phyloP scores from a whole-genome alignment of 2,113 vertebrate genomes.

The Macrotus californicus region DNA sequence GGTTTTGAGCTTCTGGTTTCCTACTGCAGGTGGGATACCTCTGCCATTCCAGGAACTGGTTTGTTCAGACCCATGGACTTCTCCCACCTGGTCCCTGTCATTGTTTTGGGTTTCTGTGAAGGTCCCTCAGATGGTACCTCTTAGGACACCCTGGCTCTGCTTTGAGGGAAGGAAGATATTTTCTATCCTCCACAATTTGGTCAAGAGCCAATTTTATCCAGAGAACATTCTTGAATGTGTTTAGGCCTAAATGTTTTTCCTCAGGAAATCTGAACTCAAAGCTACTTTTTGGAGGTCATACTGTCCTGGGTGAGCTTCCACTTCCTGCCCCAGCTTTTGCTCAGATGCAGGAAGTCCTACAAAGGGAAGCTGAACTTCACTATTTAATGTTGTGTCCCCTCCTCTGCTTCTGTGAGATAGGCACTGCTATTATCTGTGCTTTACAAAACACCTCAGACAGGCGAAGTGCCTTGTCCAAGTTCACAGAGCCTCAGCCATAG shows the following conservation, averaged over 20 bases:
- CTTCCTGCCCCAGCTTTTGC: neutral
- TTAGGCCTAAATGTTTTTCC: neutral
- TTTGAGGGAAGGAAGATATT: neutral
- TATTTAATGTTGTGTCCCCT: neutral
- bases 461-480: neutral
- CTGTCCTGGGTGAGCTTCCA: neutral
- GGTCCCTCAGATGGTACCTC: neutral
- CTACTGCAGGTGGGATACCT: neutral
- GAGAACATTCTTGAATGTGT: neutral
- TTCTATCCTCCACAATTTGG: neutral
- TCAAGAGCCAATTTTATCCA: neutral
- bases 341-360: neutral
- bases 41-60: too few species aligned
- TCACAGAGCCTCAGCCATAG: neutral
- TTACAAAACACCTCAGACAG: neutral
- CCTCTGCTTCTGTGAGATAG: neutral
- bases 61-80: neutral
- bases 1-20: neutral
- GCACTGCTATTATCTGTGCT: neutral
- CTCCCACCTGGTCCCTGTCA: neutral
- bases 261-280: neutral
- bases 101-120: neutral
- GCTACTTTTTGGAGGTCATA: neutral
- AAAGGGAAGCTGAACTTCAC: neutral
- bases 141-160: neutral